Percentiles rank a stretch among this genome's conserved stretches.
These are phyloP conservation scores for Brachionus angularis DNA, from an alignment of 1,140 invertebrate genomes.

Conservation along the genomic window DNA sequence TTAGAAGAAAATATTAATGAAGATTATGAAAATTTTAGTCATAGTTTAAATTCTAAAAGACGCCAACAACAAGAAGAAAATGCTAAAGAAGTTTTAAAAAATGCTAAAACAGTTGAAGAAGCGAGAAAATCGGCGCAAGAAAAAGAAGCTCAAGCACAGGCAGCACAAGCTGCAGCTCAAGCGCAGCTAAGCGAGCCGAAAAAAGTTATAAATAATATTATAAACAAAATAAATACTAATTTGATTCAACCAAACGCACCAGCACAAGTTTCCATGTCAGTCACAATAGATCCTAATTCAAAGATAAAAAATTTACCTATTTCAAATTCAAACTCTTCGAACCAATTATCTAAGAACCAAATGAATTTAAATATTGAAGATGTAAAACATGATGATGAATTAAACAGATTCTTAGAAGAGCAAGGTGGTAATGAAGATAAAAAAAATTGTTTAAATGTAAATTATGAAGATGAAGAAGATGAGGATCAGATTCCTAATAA, in stretches of 20 bases:
- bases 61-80: slow-evolving; percentile 52
- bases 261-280: slow-evolving; percentile 32
- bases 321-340: background rate
- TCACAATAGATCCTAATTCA: slow-evolving; percentile 11
- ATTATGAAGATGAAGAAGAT: background rate
- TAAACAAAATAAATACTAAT: slow-evolving; percentile 34
- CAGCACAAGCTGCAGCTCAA: slow-evolving; percentile 36
- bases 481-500: slow-evolving; percentile 43
- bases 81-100: slow-evolving; percentile 48
- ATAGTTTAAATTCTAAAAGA: slow-evolving; percentile 49
- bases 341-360: too few species aligned
- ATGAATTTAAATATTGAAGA: slow-evolving; percentile 23
- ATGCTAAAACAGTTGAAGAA: slow-evolving; percentile 46
- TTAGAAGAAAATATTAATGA: slow-evolving; percentile 44
- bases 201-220: slow-evolving; percentile 25
- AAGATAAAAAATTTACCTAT: background rate
- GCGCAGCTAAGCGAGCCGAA: background rate
- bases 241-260: background rate
- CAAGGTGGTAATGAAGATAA: background rate
- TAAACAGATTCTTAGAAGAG: slow-evolving; percentile 13
- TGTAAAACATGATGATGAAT: background rate
- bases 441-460: background rate
- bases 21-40: slow-evolving; percentile 50
- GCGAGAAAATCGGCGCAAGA: slow-evolving; percentile 31
- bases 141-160: background rate